A percentile compares a stretch with the other conserved stretches of the same genome.
phyloP scores from a whole-genome alignment of 1,140 invertebrate species.

The Lepidostoma basale region DNA sequence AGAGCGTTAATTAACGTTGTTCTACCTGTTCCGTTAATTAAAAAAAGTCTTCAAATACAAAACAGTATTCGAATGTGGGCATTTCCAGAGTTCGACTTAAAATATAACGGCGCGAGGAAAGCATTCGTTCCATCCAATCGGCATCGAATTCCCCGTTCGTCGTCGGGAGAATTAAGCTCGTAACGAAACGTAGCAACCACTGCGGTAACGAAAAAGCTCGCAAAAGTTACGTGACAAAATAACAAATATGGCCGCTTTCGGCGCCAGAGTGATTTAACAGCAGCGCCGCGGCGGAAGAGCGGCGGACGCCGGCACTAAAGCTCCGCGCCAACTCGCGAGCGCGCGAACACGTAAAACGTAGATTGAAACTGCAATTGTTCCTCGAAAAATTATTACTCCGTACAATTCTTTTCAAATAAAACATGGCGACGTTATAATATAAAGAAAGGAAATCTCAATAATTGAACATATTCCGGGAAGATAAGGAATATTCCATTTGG shows the following conservation, averaged over 20 bases:
- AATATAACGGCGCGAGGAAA: background rate
- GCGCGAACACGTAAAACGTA: background rate
- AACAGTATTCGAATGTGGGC: background rate
- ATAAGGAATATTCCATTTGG: too few relatives aligned
- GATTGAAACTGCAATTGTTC: background rate
- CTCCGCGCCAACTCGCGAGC: background rate
- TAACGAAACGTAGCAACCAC: background rate
- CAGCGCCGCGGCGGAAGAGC: slow-evolving; percentile 8
- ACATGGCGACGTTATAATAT: too few relatives aligned
- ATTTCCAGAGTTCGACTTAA: background rate
- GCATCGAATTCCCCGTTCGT: background rate
- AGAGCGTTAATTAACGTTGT: background rate
- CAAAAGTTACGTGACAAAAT: slow-evolving; percentile 13
- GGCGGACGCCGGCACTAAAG: slow-evolving; percentile 13
- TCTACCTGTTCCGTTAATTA: background rate
- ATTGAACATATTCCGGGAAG: too few relatives aligned
- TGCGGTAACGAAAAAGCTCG: slow-evolving; percentile 3
- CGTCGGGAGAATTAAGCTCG: background rate
- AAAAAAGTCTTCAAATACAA: background rate
- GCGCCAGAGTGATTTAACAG: slow-evolving; percentile 19
- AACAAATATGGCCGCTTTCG: slow-evolving; percentile 22
- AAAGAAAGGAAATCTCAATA: too few relatives aligned
- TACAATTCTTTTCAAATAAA: too few relatives aligned
- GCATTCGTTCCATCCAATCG: background rate
- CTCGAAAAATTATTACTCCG: background rate